Conservation (phyloP, 2,797 vertebrate genomes). For the Sus cebifrons region DNA sequence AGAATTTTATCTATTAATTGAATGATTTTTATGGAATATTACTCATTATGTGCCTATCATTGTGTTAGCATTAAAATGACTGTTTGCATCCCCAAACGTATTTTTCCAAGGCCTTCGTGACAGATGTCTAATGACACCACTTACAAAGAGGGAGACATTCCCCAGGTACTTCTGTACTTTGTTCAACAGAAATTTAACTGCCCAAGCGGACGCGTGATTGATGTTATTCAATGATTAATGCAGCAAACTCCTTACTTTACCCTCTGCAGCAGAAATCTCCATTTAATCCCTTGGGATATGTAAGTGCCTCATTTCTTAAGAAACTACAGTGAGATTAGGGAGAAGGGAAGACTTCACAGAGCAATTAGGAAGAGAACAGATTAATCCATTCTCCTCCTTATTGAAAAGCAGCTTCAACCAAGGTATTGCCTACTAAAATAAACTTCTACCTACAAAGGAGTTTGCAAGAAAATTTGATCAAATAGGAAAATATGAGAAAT, state of each 20-base stretch:
- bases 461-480: slow-evolving; percentile 78
- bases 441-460: slow-evolving; percentile 79
- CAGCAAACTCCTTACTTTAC: slow-evolving; percentile 78
- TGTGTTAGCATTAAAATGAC: slow-evolving; percentile 25
- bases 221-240: slow-evolving; percentile 85
- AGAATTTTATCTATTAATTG: slow-evolving; percentile 54
- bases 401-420: slow-evolving; percentile 75
- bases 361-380: slow-evolving; percentile 78
- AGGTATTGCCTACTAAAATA: slow-evolving; percentile 62
- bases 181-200: slow-evolving; percentile 84
- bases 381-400: slow-evolving; percentile 78
- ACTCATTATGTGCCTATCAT: slow-evolving; percentile 50
- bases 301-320: slow-evolving; percentile 85
- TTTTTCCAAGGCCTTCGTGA: slow-evolving; percentile 76
- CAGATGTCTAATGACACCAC: slow-evolving; percentile 71
- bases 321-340: slow-evolving; percentile 83
- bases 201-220: slow-evolving; percentile 83
- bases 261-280: slow-evolving; percentile 84
- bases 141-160: slow-evolving; percentile 75
- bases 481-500: slow-evolving; percentile 69
- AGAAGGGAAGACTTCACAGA: slow-evolving; percentile 82
- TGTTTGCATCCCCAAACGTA: slow-evolving; percentile 72
- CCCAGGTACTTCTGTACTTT: slow-evolving; percentile 74
- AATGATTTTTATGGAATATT: background rate
- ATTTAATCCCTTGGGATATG: slow-evolving; percentile 80